A percentile compares a stretch with the other conserved stretches of the same genome.
These are phyloP conservation scores for Peromyscus melanophrys DNA, from an alignment of 2,797 vertebrate species.

Conservation along the genomic window DNA sequence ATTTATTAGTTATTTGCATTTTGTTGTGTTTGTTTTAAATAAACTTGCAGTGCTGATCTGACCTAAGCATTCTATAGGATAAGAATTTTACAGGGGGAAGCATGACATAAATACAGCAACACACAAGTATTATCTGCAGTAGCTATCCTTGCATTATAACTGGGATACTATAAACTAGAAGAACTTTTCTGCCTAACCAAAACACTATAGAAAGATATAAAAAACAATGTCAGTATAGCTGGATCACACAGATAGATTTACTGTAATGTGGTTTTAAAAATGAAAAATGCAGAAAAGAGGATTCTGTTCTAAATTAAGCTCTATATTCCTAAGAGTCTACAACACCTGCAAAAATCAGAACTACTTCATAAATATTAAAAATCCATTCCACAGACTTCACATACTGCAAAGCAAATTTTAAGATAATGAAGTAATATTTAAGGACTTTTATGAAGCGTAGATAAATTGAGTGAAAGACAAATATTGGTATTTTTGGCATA, in stretches of 20 bases:
- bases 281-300: slow-evolving; percentile 73
- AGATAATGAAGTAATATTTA: slow-evolving; percentile 82
- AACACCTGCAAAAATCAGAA: slow-evolving; percentile 76
- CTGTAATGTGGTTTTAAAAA: slow-evolving; percentile 62
- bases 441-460: slow-evolving; percentile 84
- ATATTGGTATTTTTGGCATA: slow-evolving; percentile 72
- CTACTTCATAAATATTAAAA: slow-evolving; percentile 82
- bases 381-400: slow-evolving; percentile 70
- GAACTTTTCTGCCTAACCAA: slow-evolving; percentile 46
- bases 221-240: slow-evolving; percentile 43
- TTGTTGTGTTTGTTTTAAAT: background rate
- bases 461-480: slow-evolving; percentile 80
- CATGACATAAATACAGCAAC: background rate
- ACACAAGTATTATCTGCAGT: background rate
- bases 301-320: slow-evolving; percentile 71
- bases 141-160: slow-evolving; percentile 51
- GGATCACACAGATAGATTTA: slow-evolving; percentile 60
- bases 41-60: slow-evolving; percentile 19
- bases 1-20: background rate
- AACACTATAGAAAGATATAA: slow-evolving; percentile 53
- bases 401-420: slow-evolving; percentile 78
- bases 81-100: slow-evolving; percentile 33
- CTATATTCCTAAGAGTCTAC: slow-evolving; percentile 57
- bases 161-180: background rate
- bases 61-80: background rate